A percentile compares a stretch with the other conserved stretches of the same genome.
Evolutionary conservation across 2,888 invertebrate genomes (phyloP).

Genomic region (Ichneumoninae sp.): DNA sequence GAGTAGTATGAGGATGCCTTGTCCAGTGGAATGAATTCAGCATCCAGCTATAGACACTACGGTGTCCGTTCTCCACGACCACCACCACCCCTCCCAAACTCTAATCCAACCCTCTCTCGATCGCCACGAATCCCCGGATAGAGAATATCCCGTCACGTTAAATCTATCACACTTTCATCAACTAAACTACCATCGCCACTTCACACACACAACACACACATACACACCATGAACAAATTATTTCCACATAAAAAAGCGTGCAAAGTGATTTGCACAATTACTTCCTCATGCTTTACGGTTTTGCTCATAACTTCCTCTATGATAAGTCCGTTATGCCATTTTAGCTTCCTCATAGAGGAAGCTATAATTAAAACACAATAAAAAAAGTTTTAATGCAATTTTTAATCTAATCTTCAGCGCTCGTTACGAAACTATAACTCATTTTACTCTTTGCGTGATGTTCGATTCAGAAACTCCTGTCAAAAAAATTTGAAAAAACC

Average conservation of each 20-base stretch:
- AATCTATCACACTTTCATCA: slow-evolving; percentile 7
- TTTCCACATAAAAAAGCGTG: background rate
- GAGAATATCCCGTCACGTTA: slow-evolving; percentile 9
- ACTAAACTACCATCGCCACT: background rate
- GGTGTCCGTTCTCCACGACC: slow-evolving; percentile 65
- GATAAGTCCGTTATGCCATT: no score
- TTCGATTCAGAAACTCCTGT: no score
- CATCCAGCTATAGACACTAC: slow-evolving; percentile 61
- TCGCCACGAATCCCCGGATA: slow-evolving; percentile 59
- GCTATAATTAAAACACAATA: no score
- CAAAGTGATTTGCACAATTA: no score
- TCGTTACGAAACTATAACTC: no score
- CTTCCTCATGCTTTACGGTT: no score
- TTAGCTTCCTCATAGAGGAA: no score
- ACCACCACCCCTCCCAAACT: background rate
- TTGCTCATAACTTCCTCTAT: no score
- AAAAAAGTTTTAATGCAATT: no score
- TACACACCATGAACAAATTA: background rate
- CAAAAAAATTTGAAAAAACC: no score
- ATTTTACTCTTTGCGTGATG: no score
- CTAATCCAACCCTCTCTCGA: slow-evolving; percentile 43
- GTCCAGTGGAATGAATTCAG: slow-evolving; percentile 83
- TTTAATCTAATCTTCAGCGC: no score
- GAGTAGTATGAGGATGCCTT: slow-evolving; percentile 74
- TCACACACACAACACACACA: background rate